These are phyloP conservation scores for Helicorthomorpha holstii DNA, from an alignment of 1,140 invertebrate genomes.

Conservation along the genomic window DNA sequence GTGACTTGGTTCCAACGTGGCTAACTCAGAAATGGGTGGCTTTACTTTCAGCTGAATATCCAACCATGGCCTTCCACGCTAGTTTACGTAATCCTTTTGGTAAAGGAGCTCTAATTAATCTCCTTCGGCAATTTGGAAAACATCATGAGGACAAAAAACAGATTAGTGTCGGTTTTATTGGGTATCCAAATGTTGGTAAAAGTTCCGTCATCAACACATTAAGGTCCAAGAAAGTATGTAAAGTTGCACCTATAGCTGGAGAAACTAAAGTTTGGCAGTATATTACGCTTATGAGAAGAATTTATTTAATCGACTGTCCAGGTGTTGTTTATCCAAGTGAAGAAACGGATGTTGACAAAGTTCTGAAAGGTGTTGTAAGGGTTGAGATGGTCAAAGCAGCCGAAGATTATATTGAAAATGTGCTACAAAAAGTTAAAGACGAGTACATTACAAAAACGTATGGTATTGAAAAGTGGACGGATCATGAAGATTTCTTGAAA, in stretches of 20 bases:
- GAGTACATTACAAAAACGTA: constrained; percentile 89
- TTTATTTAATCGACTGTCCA: constrained; percentile 98
- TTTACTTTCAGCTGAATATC: constrained; percentile 81
- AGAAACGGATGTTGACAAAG: constrained; percentile 77
- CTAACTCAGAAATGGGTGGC: constrained; percentile 61
- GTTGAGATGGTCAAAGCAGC: constrained; percentile 88
- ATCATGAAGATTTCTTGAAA: constrained; percentile 77
- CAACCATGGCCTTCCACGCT: constrained; percentile 95
- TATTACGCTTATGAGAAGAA: constrained; percentile 91
- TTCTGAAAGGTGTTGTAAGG: constrained; percentile 59
- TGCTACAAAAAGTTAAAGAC: constrained; percentile 70
- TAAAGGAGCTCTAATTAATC: constrained; percentile 91
- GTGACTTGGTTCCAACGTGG: constrained; percentile 90
- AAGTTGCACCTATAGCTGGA: constrained; percentile 95
- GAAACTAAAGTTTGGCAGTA: constrained; percentile 99
- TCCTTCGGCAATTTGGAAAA: constrained; percentile 92
- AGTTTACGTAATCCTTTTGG: constrained; percentile 96
- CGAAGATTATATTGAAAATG: constrained; percentile 77
- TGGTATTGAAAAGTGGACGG: constrained; percentile 56
- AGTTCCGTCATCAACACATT: constrained; percentile 96
- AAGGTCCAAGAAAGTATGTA: constrained; percentile 87
- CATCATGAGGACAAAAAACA: constrained; percentile 90
- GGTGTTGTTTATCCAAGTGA: constrained; percentile 92
- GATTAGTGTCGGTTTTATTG: constrained; percentile 97
- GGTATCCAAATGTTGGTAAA: constrained; percentile 98